Evolutionary conservation across 2,888 invertebrate species (phyloP), one percentile per base, ranked within the genome.

Genomic region (Artemia sinica): DNA sequence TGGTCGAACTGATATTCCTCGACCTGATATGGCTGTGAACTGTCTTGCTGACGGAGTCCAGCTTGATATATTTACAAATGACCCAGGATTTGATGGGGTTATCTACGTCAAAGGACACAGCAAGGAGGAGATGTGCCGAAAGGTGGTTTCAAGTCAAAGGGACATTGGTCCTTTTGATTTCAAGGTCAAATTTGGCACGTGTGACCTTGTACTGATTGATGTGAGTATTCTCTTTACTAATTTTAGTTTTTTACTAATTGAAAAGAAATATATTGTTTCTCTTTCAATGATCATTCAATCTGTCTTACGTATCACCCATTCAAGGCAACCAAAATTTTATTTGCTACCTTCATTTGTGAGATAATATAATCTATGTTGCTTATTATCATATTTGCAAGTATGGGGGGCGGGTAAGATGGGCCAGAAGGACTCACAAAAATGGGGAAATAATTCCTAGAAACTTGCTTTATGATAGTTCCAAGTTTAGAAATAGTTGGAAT

Each of bases 51-150:
- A 93, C 76, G 93, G 93, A 52, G 90, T 94, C 10, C 87, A 89
- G 77, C 91, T 93, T 0, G 85, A 86, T 75, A 85, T 90, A 66
- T 84, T 86, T 74, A 85, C 88, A 50, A 74, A 76, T 41, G 84
- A 86, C 74, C 84, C 84, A 74, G 87, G 87, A 70, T 93, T 92
- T 77, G 89, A 91, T 74, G 93, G 93, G 14, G 88, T 93, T 1
- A 80, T 93, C 2, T 94, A 94, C 75, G 93, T 94, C 0, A 93
- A 93, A 79, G 92, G 93, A 50, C 90, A 92, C 79, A 92, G 92
- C 77, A 92, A 93, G 77, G 91, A 93, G 75, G 90, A 91, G 76
- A 85, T 89, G 72, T 94, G 93, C 76, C 84, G 92, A 72, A 82
- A 87, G 68, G 85, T 90, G 1, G 85, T 91, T 1, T 86, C 87